Evolutionary conservation across 2,113 vertebrate species (phyloP).

Genomic region (Crocuta crocuta): DNA sequence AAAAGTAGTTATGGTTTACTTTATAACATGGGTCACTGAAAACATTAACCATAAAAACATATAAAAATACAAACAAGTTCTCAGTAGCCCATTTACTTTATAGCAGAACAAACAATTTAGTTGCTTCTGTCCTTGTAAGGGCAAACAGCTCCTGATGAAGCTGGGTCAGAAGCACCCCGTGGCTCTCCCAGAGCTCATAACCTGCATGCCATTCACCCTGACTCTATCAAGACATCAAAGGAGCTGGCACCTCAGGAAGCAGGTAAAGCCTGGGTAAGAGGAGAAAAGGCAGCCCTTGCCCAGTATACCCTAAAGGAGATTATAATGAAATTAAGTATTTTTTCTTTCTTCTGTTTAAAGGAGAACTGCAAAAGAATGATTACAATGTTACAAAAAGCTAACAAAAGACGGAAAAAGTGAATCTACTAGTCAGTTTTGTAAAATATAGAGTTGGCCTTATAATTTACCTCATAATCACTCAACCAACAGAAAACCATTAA

Average conservation of each 20-base stretch:
- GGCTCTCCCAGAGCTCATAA: not conserved
- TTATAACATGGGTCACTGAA: constrained; percentile 72
- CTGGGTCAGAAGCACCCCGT: not conserved
- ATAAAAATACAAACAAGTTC: constrained; percentile 66
- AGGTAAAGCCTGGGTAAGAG: not conserved
- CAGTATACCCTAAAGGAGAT: not conserved
- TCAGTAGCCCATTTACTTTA: constrained; percentile 64
- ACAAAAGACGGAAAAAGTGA: not conserved
- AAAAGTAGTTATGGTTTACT: constrained; percentile 71
- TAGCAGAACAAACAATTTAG: constrained; percentile 61
- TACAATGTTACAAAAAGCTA: not conserved
- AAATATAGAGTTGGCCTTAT: constrained; percentile 20
- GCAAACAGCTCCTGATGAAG: not conserved
- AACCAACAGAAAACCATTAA: not conserved
- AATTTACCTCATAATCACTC: not conserved
- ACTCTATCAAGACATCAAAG: not conserved
- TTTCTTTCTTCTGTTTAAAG: not conserved
- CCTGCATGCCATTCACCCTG: not conserved
- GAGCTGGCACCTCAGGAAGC: not conserved
- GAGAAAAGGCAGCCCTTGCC: not conserved
- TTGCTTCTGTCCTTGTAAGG: not conserved
- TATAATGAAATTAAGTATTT: not conserved
- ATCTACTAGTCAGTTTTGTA: not conserved
- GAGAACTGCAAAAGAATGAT: constrained; percentile 9
- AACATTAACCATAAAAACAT: constrained; percentile 72